Percentiles rank a stretch among this genome's conserved stretches.
Conservation (phyloP, 2,113 vertebrate genomes). For the Pongo pygmaeus region DNA sequence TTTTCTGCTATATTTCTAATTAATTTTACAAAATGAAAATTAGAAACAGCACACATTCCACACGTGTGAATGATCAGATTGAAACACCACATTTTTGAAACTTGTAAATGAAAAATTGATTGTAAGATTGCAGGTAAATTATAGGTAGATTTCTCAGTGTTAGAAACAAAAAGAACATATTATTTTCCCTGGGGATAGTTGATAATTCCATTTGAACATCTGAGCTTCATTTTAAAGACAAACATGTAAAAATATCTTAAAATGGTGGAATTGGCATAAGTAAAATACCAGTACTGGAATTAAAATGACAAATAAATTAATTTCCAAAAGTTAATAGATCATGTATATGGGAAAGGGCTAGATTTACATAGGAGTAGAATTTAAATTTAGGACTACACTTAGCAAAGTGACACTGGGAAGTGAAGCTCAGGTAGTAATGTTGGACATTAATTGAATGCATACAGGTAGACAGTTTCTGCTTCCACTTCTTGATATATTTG, state of each 20-base stretch:
- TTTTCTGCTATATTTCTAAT: not conserved
- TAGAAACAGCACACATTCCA: not conserved
- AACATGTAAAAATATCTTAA: not conserved
- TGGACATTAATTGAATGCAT: not conserved
- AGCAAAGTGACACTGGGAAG: not conserved
- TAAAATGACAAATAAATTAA: not conserved
- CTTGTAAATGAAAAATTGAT: not conserved
- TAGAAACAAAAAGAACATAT: not conserved
- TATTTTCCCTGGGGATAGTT: not conserved
- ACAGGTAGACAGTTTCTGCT: not conserved
- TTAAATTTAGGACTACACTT: not conserved
- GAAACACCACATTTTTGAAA: conserved; percentile 15
- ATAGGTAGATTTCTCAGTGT: not conserved
- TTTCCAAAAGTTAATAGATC: not conserved
- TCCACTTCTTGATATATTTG: not conserved
- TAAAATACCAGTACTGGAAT: not conserved
- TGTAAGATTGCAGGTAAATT: not conserved
- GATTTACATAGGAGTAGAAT: not conserved
- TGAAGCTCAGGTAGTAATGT: not conserved
- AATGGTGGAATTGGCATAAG: not conserved
- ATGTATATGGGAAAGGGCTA: not conserved
- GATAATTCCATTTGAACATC: not conserved
- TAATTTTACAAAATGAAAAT: not conserved
- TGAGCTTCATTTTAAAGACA: conserved; percentile 11
- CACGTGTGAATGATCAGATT: conserved; percentile 2